Percentiles rank a stretch among this genome's conserved stretches.
Evolutionary conservation across 1,140 invertebrate genomes (phyloP).

Genomic region (Meloidogyne exigua): DNA sequence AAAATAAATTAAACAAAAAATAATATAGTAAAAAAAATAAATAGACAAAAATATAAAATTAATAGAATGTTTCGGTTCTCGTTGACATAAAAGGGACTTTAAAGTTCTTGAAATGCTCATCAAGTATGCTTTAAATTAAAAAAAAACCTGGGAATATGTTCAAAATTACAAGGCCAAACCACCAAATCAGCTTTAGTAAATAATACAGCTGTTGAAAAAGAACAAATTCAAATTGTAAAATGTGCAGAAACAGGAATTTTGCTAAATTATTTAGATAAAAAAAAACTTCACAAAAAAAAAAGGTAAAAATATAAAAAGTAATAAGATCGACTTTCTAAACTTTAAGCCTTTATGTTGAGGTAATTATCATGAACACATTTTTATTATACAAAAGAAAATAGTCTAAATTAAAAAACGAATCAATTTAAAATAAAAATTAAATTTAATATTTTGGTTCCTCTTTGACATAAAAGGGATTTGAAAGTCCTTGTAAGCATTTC

Average conservation of each 20-base stretch:
- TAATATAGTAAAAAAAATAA: no score
- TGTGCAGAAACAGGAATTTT: slow-evolving; percentile 36
- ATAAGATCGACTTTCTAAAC: no score
- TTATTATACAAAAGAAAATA: no score
- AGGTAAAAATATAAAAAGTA: no score
- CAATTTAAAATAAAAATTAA: background rate
- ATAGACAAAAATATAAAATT: background rate
- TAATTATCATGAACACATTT: no score
- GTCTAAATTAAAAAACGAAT: no score
- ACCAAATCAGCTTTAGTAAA: background rate
- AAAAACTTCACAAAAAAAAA: no score
- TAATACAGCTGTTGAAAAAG: background rate
- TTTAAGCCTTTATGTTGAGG: no score
- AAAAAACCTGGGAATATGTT: slow-evolving; percentile 35
- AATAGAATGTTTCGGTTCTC: background rate
- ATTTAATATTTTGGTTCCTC: slow-evolving; percentile 5
- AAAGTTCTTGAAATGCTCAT: slow-evolving; percentile 34
- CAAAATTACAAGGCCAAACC: slow-evolving; percentile 22
- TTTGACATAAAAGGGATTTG: slow-evolving; percentile 30
- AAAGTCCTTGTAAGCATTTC: slow-evolving; percentile 38
- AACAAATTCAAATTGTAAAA: slow-evolving; percentile 2
- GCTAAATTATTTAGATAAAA: no score
- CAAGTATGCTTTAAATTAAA: no score
- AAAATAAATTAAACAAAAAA: no score
- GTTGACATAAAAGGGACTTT: slow-evolving; percentile 31